phyloP scores from a whole-genome alignment of 1,140 invertebrate genomes.

The Leucophenga varia region DNA sequence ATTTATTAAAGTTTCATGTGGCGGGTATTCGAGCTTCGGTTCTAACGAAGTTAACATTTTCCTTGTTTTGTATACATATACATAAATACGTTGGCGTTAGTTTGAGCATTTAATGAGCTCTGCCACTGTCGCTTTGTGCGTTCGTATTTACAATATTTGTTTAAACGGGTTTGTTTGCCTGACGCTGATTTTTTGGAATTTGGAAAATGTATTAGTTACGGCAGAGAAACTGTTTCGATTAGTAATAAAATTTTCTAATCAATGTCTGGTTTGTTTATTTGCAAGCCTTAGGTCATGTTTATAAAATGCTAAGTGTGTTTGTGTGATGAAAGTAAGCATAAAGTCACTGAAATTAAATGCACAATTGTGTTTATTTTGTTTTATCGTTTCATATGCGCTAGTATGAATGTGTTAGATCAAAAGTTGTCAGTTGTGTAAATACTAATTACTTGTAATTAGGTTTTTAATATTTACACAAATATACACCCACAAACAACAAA shows the following conservation, averaged over 20 bases:
- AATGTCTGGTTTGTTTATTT: slow-evolving; percentile 51
- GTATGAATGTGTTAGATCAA: slow-evolving; percentile 38
- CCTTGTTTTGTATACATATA: background rate
- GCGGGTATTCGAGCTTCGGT: too few species aligned
- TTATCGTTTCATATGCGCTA: too few species aligned
- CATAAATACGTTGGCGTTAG: background rate
- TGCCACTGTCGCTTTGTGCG: slow-evolving; percentile 33
- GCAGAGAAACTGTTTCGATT: slow-evolving; percentile 41
- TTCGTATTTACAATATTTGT: slow-evolving; percentile 50
- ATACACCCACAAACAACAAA: too few species aligned
- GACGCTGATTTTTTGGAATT: background rate
- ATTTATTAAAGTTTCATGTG: too few species aligned
- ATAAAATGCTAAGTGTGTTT: too few species aligned
- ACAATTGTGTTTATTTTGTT: too few species aligned
- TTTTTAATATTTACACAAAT: too few species aligned
- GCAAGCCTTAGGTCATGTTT: slow-evolving; percentile 17
- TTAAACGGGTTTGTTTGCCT: slow-evolving; percentile 22
- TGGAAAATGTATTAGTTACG: background rate
- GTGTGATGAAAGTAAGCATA: too few species aligned
- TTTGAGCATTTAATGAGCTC: background rate
- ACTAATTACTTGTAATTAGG: slow-evolving; percentile 53
- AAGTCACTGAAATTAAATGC: too few species aligned
- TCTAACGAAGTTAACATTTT: too few species aligned
- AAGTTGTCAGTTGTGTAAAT: slow-evolving; percentile 52
- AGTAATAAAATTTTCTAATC: slow-evolving; percentile 54